phyloP scores from a whole-genome alignment of 2,113 vertebrate species.

The Girardinichthys multiradiatus region DNA sequence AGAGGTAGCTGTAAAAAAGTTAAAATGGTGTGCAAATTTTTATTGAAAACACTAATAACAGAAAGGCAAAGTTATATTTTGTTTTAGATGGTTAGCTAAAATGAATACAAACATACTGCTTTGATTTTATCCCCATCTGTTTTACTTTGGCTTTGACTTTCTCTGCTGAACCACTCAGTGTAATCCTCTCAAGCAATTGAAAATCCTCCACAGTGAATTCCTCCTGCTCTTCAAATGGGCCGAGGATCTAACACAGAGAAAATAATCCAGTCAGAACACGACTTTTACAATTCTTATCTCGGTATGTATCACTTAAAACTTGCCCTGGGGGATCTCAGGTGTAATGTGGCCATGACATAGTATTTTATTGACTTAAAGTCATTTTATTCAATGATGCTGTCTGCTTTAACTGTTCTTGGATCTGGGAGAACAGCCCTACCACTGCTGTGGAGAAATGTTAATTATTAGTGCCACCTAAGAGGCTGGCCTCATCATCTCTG shows the following conservation, averaged over 20 bases:
- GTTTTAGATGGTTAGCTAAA: conserved; percentile 6
- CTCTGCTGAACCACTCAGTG: conserved; percentile 83
- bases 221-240: conserved; percentile 83
- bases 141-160: conserved; percentile 89
- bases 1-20: neutral
- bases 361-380: conserved; percentile 33
- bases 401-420: conserved; percentile 38
- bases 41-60: neutral
- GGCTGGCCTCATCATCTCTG: conserved; percentile 51
- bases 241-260: conserved; percentile 82
- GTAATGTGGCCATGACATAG: conserved; percentile 49
- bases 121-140: conserved; percentile 82
- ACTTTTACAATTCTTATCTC: conserved; percentile 44
- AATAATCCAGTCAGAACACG: conserved; percentile 36
- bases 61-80: neutral
- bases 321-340: conserved; percentile 42
- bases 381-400: conserved; percentile 4
- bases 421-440: conserved; percentile 29
- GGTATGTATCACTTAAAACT: conserved; percentile 51
- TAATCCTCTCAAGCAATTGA: conserved; percentile 89
- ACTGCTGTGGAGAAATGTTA: conserved; percentile 57
- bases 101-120: conserved; percentile 73
- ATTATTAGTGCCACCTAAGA: conserved; percentile 63
- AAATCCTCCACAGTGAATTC: conserved; percentile 90
- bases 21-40: conserved; percentile 10